Evolutionary conservation across 2,113 vertebrate genomes (phyloP), one percentile per base, ranked within the genome.

Genomic region (Donacobius atricapilla): DNA sequence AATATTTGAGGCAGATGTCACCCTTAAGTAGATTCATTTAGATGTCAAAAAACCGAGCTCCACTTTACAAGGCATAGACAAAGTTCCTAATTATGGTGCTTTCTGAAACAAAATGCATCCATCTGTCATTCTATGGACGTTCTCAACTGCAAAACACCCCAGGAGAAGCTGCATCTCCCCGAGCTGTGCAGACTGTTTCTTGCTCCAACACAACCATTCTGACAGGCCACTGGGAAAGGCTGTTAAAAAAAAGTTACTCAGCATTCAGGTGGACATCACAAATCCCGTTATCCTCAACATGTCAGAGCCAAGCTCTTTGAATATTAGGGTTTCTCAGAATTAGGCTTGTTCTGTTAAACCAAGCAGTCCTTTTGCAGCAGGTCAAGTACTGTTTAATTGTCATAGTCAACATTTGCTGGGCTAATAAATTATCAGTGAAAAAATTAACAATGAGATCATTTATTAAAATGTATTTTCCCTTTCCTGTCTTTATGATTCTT

Each of bases 401-500:
- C 51, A 56, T 0, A 63, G 79, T 31, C 77, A 81, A 87, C 40
- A 27, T 83, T 54, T 93, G 72, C 72, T 72, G 37, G 31, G 53
- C 60, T 87, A 93, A 94, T 87, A 96, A 95, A 96, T 92, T 50
- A 89, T 51, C 54, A 89, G 65, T 51, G 85, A 89, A 95, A 94
- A 94, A 88, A 79, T 40, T 45, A 94, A 82, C 92, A 95, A 92
- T 96, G 90, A 96, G 66, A 91, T 93, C 54, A 90, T 90, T 77
- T 78, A 64, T 85, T 76, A 93, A 90, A 92, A 93, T 90, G 56
- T 71, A 65, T 94, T 87, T 95, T 94, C 82, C 87, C 19, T 92
- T 96, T 97, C 89, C 95, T 93, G 87, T 56, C 93, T 93, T 95
- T 96, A 96, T 68, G 87, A 83, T n/a, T 94, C 75, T 92, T 92